phyloP scores from a whole-genome alignment of 2,888 invertebrate species.

The Branchipolynoe longqiensis region DNA sequence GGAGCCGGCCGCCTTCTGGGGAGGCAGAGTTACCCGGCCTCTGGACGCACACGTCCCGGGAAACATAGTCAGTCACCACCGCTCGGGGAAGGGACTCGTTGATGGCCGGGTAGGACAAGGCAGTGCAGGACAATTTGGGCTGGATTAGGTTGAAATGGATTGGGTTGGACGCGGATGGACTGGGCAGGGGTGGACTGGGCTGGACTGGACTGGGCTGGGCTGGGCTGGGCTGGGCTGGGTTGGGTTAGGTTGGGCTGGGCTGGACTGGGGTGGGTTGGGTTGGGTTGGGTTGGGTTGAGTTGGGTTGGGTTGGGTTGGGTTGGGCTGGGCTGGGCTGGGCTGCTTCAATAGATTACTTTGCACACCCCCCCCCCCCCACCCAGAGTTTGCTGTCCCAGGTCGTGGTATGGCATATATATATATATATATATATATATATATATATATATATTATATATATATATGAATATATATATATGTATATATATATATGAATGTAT shows the following conservation, averaged over 20 bases:
- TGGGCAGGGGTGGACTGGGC: not conserved
- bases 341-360: too few relatives aligned
- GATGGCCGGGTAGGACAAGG: not conserved
- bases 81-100: not conserved
- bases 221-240: not conserved
- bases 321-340: too few relatives aligned
- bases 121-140: conserved; percentile 28
- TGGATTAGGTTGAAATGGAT: conserved; percentile 22
- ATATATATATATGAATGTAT: too few relatives aligned
- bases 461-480: too few relatives aligned
- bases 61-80: conserved; percentile 5
- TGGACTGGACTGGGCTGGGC: conserved; percentile 6
- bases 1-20: not conserved
- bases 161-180: not conserved
- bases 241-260: not conserved
- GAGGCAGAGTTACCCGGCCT: conserved; percentile 14
- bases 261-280: too few relatives aligned
- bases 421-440: too few relatives aligned
- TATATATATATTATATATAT: too few relatives aligned
- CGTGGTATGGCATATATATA: too few relatives aligned
- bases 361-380: too few relatives aligned
- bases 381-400: too few relatives aligned
- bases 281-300: too few relatives aligned
- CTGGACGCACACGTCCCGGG: not conserved
- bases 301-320: too few relatives aligned